A percentile compares a stretch with the other conserved stretches of the same genome.
These are phyloP conservation scores for Leptinotarsa defecta DNA, from an alignment of 1,140 invertebrate genomes.

Conservation along the genomic window DNA sequence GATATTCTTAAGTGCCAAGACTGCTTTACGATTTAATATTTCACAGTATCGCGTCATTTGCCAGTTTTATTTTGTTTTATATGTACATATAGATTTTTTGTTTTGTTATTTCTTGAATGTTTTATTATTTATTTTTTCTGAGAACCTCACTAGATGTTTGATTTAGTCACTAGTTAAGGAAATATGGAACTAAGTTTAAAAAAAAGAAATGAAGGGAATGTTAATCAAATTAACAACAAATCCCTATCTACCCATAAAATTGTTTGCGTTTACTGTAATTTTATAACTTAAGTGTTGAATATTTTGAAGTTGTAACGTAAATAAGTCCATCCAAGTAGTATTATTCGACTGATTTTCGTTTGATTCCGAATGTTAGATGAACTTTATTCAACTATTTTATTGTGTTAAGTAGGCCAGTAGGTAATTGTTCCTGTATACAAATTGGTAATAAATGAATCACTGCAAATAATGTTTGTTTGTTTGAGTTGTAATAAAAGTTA, in stretches of 20 bases:
- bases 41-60: neutral
- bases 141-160: no score
- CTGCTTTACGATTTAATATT: neutral
- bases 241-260: no score
- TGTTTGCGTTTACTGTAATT: no score
- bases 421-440: constrained; percentile 15
- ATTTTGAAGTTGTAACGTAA: no score
- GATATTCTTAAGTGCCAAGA: neutral
- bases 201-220: no score
- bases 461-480: neutral
- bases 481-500: neutral
- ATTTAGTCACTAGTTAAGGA: no score
- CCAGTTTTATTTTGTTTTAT: constrained; percentile 3
- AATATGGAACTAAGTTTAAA: no score
- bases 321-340: no score
- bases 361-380: neutral
- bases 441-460: constrained; percentile 1
- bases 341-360: no score
- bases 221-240: no score
- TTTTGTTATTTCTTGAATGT: constrained; percentile 7
- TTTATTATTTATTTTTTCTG: neutral
- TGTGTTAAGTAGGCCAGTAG: constrained; percentile 6
- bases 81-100: neutral
- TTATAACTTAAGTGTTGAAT: no score
- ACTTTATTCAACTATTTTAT: neutral